These are phyloP conservation scores for Cricetomys ansorgei DNA, from an alignment of 2,113 vertebrate genomes.

Conservation along the genomic window DNA sequence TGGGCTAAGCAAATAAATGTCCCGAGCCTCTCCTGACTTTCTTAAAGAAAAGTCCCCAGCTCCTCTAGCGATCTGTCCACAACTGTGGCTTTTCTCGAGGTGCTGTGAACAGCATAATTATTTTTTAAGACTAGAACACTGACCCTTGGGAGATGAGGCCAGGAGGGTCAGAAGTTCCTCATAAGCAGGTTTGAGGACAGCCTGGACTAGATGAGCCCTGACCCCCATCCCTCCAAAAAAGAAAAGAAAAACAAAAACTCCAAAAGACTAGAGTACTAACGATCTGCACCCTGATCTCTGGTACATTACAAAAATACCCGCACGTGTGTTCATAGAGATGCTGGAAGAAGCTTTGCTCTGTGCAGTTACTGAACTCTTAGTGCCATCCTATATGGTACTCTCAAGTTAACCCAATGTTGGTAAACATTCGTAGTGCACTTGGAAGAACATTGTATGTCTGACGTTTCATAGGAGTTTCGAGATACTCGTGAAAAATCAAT, in stretches of 20 bases:
- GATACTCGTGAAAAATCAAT: not conserved
- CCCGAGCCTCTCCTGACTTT: not conserved
- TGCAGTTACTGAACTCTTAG: constrained; percentile 34
- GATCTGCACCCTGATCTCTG: not conserved
- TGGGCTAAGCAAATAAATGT: not conserved
- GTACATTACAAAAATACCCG: not conserved
- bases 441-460: constrained; percentile 31
- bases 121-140: not conserved
- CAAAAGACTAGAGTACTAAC: not conserved
- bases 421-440: constrained; percentile 12
- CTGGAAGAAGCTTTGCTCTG: not conserved
- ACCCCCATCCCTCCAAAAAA: not conserved
- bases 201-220: not conserved
- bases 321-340: not conserved
- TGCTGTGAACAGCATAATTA: not conserved
- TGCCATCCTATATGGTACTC: not conserved
- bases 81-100: not conserved
- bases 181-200: not conserved
- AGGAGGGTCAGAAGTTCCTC: not conserved
- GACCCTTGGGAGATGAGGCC: not conserved
- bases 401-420: not conserved
- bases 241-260: not conserved
- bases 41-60: not conserved
- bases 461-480: constrained; percentile 21
- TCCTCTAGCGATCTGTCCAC: not conserved